Base-by-base conservation (phyloP, 2,113 vertebrate species). In the Haplotaxodon microlepis region DNA sequence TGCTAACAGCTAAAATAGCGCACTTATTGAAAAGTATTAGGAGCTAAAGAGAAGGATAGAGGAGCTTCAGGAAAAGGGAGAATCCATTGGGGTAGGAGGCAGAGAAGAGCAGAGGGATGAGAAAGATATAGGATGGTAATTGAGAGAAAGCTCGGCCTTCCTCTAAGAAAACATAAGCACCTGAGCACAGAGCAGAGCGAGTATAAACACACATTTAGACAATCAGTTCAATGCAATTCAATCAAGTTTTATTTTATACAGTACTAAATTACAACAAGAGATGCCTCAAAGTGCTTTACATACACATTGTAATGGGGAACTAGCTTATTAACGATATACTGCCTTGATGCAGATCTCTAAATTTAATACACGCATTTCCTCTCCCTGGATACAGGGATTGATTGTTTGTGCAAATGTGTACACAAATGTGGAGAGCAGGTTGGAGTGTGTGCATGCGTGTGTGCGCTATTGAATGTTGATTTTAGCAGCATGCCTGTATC, bases 291-390 rank as follows among this genome's bases (percentile, higher is more conserved):
- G 63, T 14, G 11, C 63, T 24, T 69, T 69, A 40, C 63, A 42
- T 21, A 29, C 12, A 27, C 56, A 83, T 88, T 78, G 66, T 87
- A 88, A 88, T 89, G 45, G 69, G 82, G 82, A 88, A 83, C 47
- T 76, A 83, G 84, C 83, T 83, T 87, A 78, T 92, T 92, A 90
- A 78, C 27, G 27, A 82, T 36, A 90, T 82, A 63, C 29, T 31
- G 50, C 14, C 57, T 81, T 82, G 24, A 34, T 47, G 69, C 73
- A 42, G 76, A 63, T 31, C 16, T 50, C 9, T n/a, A 54, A 63
- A 90, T 90, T 36, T 84, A 81, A 90, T 54, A 54, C 10, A 42
- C 27, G 0, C 51, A 81, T 81, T 84, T 80, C 76, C 34, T 73
- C 31, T 84, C 76, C 38, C 16, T 86, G 71, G 29, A 71, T 53